phyloP scores from a whole-genome alignment of 2,113 vertebrate genomes.

The Trinectes maculatus region DNA sequence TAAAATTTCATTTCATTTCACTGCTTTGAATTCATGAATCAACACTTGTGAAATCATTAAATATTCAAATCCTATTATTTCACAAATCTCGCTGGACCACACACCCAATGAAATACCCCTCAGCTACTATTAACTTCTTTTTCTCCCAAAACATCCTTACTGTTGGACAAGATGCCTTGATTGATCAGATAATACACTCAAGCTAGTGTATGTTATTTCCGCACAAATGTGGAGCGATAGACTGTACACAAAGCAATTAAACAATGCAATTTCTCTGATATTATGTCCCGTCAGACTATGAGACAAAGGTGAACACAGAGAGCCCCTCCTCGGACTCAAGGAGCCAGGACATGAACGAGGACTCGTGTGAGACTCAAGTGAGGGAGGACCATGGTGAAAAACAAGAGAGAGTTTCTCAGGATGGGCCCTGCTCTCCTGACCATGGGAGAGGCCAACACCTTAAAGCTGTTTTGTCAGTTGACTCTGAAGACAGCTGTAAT shows the following conservation, averaged over 20 bases:
- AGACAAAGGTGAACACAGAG: slow-evolving; percentile 86
- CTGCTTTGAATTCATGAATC: too few species aligned
- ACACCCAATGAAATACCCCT: too few species aligned
- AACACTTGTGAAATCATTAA: too few species aligned
- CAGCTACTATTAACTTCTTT: too few species aligned
- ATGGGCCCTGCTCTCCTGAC: slow-evolving; percentile 83
- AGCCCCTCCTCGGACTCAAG: slow-evolving; percentile 90
- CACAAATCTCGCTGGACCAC: too few species aligned
- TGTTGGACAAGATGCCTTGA: too few species aligned
- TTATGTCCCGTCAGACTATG: slow-evolving; percentile 80
- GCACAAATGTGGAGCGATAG: background rate
- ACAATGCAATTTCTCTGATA: background rate
- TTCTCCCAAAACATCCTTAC: too few species aligned
- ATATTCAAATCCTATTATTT: too few species aligned
- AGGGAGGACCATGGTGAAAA: slow-evolving; percentile 82
- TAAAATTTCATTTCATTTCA: too few species aligned
- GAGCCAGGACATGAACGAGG: slow-evolving; percentile 90
- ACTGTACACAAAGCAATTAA: background rate
- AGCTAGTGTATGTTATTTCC: too few species aligned
- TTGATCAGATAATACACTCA: too few species aligned
- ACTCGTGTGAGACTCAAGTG: slow-evolving; percentile 85
- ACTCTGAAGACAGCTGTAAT: slow-evolving; percentile 88
- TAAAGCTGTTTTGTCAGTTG: slow-evolving; percentile 86
- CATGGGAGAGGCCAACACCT: slow-evolving; percentile 83
- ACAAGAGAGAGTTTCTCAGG: slow-evolving; percentile 62